These are phyloP conservation scores for Eupsilia transversa DNA, from an alignment of 2,888 invertebrate species.

Conservation along the genomic window DNA sequence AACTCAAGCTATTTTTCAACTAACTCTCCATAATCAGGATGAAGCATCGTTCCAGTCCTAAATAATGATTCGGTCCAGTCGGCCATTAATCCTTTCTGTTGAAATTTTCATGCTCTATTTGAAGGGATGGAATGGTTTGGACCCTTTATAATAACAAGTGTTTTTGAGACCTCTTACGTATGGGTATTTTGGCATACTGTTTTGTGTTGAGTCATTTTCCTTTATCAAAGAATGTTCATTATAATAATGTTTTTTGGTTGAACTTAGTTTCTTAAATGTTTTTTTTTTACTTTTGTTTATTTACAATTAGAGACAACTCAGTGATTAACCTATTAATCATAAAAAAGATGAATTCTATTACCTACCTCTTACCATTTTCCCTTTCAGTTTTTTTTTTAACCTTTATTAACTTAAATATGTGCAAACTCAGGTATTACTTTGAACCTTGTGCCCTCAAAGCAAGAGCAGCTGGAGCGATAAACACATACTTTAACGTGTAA, in stretches of 20 bases:
- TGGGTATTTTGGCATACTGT: slow-evolving; percentile 49
- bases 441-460: slow-evolving; percentile 42
- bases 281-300: neutral
- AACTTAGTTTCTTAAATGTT: neutral
- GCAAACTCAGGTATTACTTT: slow-evolving; percentile 36
- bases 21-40: slow-evolving; percentile 67
- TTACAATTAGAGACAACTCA: neutral
- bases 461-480: slow-evolving; percentile 54
- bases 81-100: slow-evolving; percentile 77
- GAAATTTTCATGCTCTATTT: slow-evolving; percentile 81
- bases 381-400: neutral
- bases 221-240: slow-evolving; percentile 18
- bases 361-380: neutral
- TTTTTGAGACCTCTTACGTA: slow-evolving; percentile 54
- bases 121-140: slow-evolving; percentile 75
- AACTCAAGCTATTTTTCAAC: slow-evolving; percentile 69
- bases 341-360: neutral
- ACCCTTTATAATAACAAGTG: slow-evolving; percentile 70
- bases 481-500: slow-evolving; percentile 54
- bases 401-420: neutral
- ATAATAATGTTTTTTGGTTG: neutral
- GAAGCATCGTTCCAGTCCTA: slow-evolving; percentile 57
- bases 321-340: too few relatives aligned
- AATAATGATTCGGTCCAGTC: slow-evolving; percentile 76
- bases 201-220: slow-evolving; percentile 28